A percentile compares a stretch with the other conserved stretches of the same genome.
Conservation (phyloP, 92 coral and sea anemone genomes). For the Heteractis magnifica region DNA sequence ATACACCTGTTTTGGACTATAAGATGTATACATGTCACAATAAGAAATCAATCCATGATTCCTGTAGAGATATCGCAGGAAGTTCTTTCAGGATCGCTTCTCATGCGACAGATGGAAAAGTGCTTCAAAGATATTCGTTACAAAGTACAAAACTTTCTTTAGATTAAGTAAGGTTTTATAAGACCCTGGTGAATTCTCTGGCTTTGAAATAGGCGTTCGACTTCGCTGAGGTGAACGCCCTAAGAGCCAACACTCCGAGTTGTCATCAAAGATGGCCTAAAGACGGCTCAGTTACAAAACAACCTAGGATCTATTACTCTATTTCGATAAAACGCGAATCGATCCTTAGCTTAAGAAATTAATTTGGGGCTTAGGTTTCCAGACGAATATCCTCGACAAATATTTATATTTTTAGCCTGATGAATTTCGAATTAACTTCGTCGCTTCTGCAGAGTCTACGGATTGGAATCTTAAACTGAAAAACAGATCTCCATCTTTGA, state of each 20-base stretch:
- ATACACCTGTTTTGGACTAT: conserved; percentile 62
- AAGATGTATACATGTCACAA: conserved; percentile 51
- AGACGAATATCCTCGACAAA: not conserved
- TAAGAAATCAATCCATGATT: conserved; percentile 35
- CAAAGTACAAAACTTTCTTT: not conserved
- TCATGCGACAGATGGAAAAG: conserved; percentile 1
- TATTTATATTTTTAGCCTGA: too few relatives aligned
- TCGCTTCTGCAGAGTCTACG: not conserved
- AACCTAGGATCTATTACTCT: conserved; percentile 35
- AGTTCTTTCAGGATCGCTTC: not conserved
- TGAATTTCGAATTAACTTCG: not conserved
- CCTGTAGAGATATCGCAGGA: not conserved
- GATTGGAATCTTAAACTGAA: too few relatives aligned
- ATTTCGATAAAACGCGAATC: conserved; percentile 19
- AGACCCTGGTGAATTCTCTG: not conserved
- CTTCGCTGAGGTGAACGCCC: conserved; percentile 4
- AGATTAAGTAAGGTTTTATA: not conserved
- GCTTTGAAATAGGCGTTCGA: not conserved
- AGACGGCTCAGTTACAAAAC: conserved; percentile 26
- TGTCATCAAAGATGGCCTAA: not conserved
- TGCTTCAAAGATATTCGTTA: conserved; percentile 10
- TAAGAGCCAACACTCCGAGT: not conserved
- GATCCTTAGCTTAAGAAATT: conserved; percentile 20
- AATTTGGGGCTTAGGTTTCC: conserved; percentile 4
- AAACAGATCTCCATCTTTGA: not conserved